Percentiles rank a stretch among this genome's conserved stretches.
These are phyloP conservation scores for Drosophila pseudotakahashii DNA, from an alignment of 2,888 invertebrate species.

Conservation along the genomic window DNA sequence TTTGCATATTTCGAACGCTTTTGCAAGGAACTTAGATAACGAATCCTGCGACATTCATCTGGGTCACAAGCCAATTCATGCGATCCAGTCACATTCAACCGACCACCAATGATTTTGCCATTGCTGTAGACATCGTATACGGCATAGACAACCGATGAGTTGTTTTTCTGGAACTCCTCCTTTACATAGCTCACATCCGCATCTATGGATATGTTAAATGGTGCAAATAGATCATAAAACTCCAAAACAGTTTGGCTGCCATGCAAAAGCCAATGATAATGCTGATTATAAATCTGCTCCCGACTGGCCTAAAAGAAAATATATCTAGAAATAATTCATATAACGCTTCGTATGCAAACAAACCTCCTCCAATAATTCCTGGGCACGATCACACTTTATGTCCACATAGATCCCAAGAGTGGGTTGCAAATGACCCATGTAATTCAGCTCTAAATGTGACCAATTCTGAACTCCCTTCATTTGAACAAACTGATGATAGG, in stretches of 20 bases:
- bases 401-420: slow-evolving; percentile 75
- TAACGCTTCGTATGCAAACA: rapidly evolving
- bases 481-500: slow-evolving; percentile 64
- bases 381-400: slow-evolving; percentile 61
- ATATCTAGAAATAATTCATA: not conserved
- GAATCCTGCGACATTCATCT: slow-evolving; percentile 42
- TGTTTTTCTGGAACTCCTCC: not conserved
- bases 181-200: slow-evolving; percentile 77
- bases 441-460: slow-evolving; percentile 54
- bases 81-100: slow-evolving; percentile 79
- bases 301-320: slow-evolving; percentile 65
- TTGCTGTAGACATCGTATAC: slow-evolving; percentile 83
- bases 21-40: slow-evolving; percentile 67
- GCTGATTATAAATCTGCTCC: slow-evolving; percentile 67
- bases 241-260: slow-evolving; percentile 39
- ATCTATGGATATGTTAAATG: slow-evolving; percentile 78
- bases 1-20: slow-evolving; percentile 71
- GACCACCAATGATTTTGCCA: slow-evolving; percentile 81
- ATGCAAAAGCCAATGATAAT: slow-evolving; percentile 80
- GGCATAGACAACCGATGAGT: slow-evolving; percentile 34
- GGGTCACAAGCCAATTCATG: slow-evolving; percentile 65
- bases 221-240: slow-evolving; percentile 63
- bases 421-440: slow-evolving; percentile 56
- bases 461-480: slow-evolving; percentile 34
- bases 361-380: slow-evolving; percentile 56